phyloP scores from a whole-genome alignment of 2,797 vertebrate species.

The Silurus aristotelis region DNA sequence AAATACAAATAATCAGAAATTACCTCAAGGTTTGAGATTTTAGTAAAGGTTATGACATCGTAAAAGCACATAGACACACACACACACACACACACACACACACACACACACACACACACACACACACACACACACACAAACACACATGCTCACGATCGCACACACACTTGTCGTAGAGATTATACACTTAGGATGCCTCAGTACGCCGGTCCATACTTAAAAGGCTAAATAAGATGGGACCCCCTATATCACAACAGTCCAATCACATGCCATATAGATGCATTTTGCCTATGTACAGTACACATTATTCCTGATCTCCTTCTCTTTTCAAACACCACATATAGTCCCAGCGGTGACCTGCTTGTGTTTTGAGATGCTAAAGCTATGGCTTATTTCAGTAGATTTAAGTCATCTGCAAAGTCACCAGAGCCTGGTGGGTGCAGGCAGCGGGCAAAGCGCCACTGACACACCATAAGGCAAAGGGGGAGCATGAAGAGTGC shows the following conservation, averaged over 20 bases:
- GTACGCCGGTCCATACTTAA: conserved; percentile 17
- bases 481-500: conserved; percentile 99
- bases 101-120: conserved; percentile 17
- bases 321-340: not conserved
- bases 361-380: not conserved
- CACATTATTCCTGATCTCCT: not conserved
- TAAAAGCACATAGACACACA: conserved; percentile 32
- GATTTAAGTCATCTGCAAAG: conserved; percentile 95
- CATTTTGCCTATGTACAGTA: conserved; percentile 37
- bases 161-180: conserved; percentile 16
- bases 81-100: conserved; percentile 1
- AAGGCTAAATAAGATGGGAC: conserved; percentile 18
- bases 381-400: conserved; percentile 84
- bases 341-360: not conserved
- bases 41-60: conserved; percentile 48
- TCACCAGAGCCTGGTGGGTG: conserved; percentile 83
- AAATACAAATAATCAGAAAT: conserved; percentile 30
- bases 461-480: conserved; percentile 98
- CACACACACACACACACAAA: conserved; percentile 9
- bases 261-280: conserved; percentile 18
- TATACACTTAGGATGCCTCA: conserved; percentile 31
- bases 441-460: conserved; percentile 92
- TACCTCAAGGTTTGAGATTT: conserved; percentile 25
- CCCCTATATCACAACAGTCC: conserved; percentile 18
- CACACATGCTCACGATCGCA: conserved; percentile 9